Conservation (phyloP, 1,140 invertebrate species). For the Kradibia gibbosae region DNA sequence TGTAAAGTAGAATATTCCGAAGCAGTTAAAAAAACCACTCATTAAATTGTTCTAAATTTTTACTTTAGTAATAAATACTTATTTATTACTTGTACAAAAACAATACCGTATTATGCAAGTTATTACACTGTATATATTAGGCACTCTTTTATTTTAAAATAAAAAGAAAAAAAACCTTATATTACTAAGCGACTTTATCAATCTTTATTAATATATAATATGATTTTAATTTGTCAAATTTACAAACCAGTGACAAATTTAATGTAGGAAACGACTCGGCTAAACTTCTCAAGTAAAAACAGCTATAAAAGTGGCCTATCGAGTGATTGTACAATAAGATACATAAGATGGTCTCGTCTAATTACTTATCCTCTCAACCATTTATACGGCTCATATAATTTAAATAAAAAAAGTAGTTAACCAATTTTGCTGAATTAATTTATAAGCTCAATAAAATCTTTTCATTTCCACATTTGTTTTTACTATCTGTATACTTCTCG, state of each 20-base stretch:
- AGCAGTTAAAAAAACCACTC: too few relatives aligned
- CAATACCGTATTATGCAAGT: too few relatives aligned
- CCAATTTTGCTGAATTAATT: slow-evolving; percentile 30
- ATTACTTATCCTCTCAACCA: slow-evolving; percentile 1
- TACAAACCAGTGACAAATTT: not conserved
- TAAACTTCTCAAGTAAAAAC: not conserved
- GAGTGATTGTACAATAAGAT: not conserved
- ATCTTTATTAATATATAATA: too few relatives aligned
- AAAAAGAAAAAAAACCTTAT: too few relatives aligned
- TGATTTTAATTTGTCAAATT: not conserved
- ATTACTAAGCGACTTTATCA: too few relatives aligned
- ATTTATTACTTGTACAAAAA: too few relatives aligned
- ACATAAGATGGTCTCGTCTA: not conserved
- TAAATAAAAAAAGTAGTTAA: not conserved
- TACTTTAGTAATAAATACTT: too few relatives aligned
- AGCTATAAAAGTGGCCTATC: not conserved
- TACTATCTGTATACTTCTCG: not conserved
- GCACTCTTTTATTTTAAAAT: too few relatives aligned
- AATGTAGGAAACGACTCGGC: not conserved
- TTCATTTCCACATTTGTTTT: not conserved
- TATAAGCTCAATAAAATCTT: slow-evolving; percentile 17
- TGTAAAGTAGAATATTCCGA: too few relatives aligned
- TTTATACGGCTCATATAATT: not conserved
- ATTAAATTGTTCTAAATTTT: too few relatives aligned
- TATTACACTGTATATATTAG: too few relatives aligned